Evolutionary conservation across 2,797 vertebrate genomes (phyloP).

Genomic region (Sorex maritimensis): DNA sequence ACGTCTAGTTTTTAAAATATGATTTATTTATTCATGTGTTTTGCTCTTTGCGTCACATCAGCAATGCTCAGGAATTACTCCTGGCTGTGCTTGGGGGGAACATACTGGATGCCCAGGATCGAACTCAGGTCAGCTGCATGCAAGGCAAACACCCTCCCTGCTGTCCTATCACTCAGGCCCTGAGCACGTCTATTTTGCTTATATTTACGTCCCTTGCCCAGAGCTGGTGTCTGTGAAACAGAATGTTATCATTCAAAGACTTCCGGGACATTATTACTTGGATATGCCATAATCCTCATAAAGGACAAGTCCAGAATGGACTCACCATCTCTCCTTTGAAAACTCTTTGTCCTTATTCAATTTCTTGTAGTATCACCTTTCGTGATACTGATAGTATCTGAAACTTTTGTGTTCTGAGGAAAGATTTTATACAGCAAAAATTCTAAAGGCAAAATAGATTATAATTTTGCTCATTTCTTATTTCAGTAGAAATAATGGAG

Average conservation of each 20-base stretch:
- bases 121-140: too few relatives aligned
- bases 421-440: constrained; percentile 73
- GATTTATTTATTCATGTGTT: too few relatives aligned
- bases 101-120: too few relatives aligned
- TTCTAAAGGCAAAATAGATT: constrained; percentile 64
- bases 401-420: constrained; percentile 74
- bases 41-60: too few relatives aligned
- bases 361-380: background rate
- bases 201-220: background rate
- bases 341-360: constrained; percentile 1
- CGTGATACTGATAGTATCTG: background rate
- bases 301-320: constrained; percentile 17
- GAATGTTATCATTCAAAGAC: background rate
- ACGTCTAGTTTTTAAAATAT: too few relatives aligned
- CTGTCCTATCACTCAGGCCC: too few relatives aligned
- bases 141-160: too few relatives aligned
- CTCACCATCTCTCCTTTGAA: background rate
- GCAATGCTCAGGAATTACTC: too few relatives aligned
- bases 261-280: background rate
- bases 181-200: background rate
- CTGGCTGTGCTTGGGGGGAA: too few relatives aligned
- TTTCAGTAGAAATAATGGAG: constrained; percentile 31
- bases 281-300: background rate
- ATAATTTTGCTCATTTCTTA: constrained; percentile 61
- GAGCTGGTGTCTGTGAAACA: constrained; percentile 11